A percentile compares a stretch with the other conserved stretches of the same genome.
Conservation (phyloP, 2,888 invertebrate species). For the Idaea straminata region DNA sequence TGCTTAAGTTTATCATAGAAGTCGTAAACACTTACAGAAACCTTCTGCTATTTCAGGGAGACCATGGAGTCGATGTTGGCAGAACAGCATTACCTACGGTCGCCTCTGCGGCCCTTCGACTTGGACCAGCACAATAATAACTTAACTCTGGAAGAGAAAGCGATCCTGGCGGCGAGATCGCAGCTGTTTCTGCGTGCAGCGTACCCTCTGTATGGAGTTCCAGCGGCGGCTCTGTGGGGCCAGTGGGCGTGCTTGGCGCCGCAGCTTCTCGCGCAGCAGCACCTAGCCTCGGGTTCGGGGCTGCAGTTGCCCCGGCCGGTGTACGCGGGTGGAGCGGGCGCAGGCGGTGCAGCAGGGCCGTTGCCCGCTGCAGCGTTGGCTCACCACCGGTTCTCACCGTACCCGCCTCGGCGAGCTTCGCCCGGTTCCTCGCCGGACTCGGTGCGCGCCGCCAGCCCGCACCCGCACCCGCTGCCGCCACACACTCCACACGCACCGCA, state of each 20-base stretch:
- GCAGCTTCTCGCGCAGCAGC: slow-evolving; percentile 83
- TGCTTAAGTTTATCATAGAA: slow-evolving; percentile 11
- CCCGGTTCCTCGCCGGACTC: slow-evolving; percentile 82
- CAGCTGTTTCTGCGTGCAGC: slow-evolving; percentile 86
- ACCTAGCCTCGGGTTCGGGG: slow-evolving; percentile 77
- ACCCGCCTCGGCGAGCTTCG: slow-evolving; percentile 73
- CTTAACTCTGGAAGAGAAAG: slow-evolving; percentile 88
- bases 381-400: slow-evolving; percentile 82
- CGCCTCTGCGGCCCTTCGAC: slow-evolving; percentile 87
- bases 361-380: slow-evolving; percentile 55
- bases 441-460: slow-evolving; percentile 75
- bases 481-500: slow-evolving; percentile 59
- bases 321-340: slow-evolving; percentile 57
- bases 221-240: slow-evolving; percentile 83
- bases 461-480: slow-evolving; percentile 55
- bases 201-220: slow-evolving; percentile 80
- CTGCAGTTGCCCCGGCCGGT: slow-evolving; percentile 75
- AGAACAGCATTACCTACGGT: slow-evolving; percentile 90
- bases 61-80: slow-evolving; percentile 94
- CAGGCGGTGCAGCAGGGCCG: slow-evolving; percentile 31
- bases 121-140: slow-evolving; percentile 86
- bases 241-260: slow-evolving; percentile 86
- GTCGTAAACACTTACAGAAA: slow-evolving; percentile 33
- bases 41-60: slow-evolving; percentile 82
- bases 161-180: slow-evolving; percentile 87